Evolutionary conservation across 92 coral and sea anemone genomes (phyloP), one percentile per base, ranked within the genome.

Genomic region (Anthopleura xanthogrammica): DNA sequence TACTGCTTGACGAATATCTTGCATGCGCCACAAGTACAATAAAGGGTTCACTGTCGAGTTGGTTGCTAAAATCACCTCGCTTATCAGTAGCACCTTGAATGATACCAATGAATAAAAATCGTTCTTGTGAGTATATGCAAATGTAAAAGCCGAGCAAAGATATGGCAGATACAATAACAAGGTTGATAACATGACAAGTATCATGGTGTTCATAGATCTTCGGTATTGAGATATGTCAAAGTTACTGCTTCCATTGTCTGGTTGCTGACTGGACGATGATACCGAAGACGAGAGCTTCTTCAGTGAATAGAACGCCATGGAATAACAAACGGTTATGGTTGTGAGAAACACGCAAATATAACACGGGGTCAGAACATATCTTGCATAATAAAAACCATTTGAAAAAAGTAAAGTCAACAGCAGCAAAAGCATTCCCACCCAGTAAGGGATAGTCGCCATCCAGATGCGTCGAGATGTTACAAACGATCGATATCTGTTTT

Each of bases 141-240:
- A 43, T 43, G 50, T 43, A 43, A 43, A 1, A 43, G 7, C 4
- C 50, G 50, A 43, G 50, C 50, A 43, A 43, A 43, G 1, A 43
- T 43, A 7, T 43, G 50, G 50, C 7, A 43, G 50, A 29, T 78
- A 78, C 16, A 68, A 78, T 17, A 78, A 16, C 16, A 78, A 3
- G 0, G 60, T 64, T 10, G 42, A 1, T 16, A 78, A 13, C n/a
- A 78, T 22, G 2, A 78, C 71, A 41, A 78, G 16, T 17, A 56
- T 23, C 81, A 78, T 78, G 5, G 81, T 78, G 42, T 17, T 12
- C 10, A 78, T 20, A 78, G 82, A 78, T 56, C 41, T 78, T 1
- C 68, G 80, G 56, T 78, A 78, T 54, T 54, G 14, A 3, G 68
- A 13, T 1, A 78, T 16, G 11, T 78, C 60, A n/a, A 78, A 78